Percentiles rank a stretch among this genome's conserved stretches.
Conservation (phyloP, 2,888 invertebrate species). For the Phaonia tiefii region DNA sequence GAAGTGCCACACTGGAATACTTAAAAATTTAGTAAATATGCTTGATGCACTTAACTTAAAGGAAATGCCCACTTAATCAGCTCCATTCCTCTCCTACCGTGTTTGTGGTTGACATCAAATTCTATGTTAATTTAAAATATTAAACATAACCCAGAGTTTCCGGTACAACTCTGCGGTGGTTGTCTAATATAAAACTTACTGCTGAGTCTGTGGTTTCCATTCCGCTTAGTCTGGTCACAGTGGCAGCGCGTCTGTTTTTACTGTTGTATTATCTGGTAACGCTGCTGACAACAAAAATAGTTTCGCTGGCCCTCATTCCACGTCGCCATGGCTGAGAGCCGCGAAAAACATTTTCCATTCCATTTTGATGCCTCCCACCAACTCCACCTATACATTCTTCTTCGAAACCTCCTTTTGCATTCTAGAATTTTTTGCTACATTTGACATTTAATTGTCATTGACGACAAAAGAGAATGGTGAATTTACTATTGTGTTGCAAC, state of each 20-base stretch:
- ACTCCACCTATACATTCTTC: neutral
- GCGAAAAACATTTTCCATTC: slow-evolving; percentile 15
- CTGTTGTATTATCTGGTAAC: slow-evolving; percentile 51
- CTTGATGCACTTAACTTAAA: no score
- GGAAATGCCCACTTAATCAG: no score
- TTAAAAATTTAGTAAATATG: no score
- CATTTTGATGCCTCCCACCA: slow-evolving; percentile 5
- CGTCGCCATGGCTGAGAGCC: slow-evolving; percentile 21
- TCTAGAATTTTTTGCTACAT: slow-evolving; percentile 46
- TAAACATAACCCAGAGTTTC: slow-evolving; percentile 4
- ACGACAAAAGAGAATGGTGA: slow-evolving; percentile 36
- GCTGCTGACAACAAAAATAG: slow-evolving; percentile 61
- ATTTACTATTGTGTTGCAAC: neutral
- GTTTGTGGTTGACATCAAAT: neutral
- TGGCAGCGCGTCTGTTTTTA: no score
- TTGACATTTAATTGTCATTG: slow-evolving; percentile 64
- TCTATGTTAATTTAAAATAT: slow-evolving; percentile 28
- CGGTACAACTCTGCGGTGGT: neutral
- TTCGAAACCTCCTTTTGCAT: neutral
- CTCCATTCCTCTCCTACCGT: no score
- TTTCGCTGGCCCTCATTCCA: slow-evolving; percentile 42
- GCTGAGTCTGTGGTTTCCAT: neutral
- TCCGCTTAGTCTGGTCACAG: neutral
- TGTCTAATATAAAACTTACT: neutral
- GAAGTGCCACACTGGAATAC: no score